Conservation (phyloP, 2,113 vertebrate species). For the Pygoscelis antarcticus region DNA sequence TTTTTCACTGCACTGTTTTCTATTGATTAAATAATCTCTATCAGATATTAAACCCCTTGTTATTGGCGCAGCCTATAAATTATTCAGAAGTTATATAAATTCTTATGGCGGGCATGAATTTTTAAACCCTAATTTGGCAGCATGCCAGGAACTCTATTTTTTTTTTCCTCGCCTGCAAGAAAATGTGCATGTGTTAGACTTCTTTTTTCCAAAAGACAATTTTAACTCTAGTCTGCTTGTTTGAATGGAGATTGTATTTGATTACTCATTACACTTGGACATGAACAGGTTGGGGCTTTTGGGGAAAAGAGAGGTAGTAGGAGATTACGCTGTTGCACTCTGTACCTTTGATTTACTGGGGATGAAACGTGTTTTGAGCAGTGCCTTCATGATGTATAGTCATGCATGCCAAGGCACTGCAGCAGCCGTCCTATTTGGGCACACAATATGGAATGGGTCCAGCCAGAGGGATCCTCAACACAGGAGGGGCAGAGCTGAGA, state of each 20-base stretch:
- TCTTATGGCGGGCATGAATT: slow-evolving; percentile 66
- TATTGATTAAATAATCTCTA: slow-evolving; percentile 71
- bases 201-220: background rate
- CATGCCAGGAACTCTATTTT: slow-evolving; percentile 1
- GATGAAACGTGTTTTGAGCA: slow-evolving; percentile 3
- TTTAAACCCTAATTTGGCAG: slow-evolving; percentile 70
- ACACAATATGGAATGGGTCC: background rate
- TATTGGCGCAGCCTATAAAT: slow-evolving; percentile 67
- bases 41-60: slow-evolving; percentile 68
- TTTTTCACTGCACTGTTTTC: slow-evolving; percentile 35
- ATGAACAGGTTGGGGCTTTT: background rate
- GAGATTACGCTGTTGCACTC: background rate
- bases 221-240: background rate
- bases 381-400: background rate
- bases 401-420: background rate
- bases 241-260: background rate
- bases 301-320: background rate
- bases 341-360: background rate
- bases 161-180: background rate
- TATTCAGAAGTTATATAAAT: slow-evolving; percentile 71
- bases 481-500: background rate
- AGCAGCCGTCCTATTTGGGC: background rate
- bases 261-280: background rate
- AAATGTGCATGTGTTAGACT: background rate
- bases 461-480: background rate